A percentile compares a stretch with the other conserved stretches of the same genome.
phyloP scores from a whole-genome alignment of 2,113 vertebrate genomes.

The Oryzias curvinotus region DNA sequence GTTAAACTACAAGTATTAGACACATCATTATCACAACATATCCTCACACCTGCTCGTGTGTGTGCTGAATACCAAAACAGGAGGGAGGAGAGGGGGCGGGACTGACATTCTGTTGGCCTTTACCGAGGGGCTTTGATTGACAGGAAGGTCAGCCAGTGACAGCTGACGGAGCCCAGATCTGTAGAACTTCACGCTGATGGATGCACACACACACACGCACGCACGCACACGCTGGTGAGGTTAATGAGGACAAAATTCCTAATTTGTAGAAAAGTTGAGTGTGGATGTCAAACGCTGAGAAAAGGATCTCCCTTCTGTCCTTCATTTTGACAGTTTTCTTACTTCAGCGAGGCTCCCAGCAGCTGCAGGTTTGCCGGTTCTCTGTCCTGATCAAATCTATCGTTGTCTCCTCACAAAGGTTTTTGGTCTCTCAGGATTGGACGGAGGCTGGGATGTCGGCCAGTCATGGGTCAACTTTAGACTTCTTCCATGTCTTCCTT shows the following conservation, averaged over 20 bases:
- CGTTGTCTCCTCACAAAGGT: no score
- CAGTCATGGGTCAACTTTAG: no score
- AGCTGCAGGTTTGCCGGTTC: no score
- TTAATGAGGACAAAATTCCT: constrained; percentile 11
- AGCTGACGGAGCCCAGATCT: constrained; percentile 58
- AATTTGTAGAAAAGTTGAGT: not conserved
- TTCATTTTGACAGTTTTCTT: no score
- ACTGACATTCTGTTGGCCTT: constrained; percentile 80
- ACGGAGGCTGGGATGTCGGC: no score
- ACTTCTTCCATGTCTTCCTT: no score
- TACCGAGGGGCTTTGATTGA: constrained; percentile 67
- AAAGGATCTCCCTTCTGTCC: no score
- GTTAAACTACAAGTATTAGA: constrained; percentile 72
- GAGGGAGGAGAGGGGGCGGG: constrained; percentile 29
- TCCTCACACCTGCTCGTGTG: not conserved
- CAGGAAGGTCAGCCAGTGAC: constrained; percentile 74
- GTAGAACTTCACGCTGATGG: constrained; percentile 75
- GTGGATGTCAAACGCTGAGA: not conserved
- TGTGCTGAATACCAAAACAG: not conserved
- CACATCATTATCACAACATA: constrained; percentile 58
- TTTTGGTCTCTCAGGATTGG: no score
- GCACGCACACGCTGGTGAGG: not conserved
- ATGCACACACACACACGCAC: constrained; percentile 11
- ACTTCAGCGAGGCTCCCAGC: no score
- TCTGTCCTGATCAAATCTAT: no score